Percentiles rank a stretch among this genome's conserved stretches.
Evolutionary conservation across 2,797 vertebrate genomes (phyloP).

Genomic region (Champsocephalus esox): DNA sequence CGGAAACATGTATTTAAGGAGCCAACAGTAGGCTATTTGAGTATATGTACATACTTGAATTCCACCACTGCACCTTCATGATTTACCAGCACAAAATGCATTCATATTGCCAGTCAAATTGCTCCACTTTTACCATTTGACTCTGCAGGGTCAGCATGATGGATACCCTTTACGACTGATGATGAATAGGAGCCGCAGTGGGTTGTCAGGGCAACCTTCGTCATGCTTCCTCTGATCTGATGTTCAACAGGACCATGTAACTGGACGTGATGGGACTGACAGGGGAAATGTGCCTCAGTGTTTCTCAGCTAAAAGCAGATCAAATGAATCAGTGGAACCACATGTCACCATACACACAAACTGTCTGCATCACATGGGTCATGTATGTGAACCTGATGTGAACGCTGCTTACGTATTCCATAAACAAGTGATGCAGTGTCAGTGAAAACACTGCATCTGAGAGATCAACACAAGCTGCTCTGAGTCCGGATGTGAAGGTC

Average conservation of each 20-base stretch:
- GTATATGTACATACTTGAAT: too few species aligned
- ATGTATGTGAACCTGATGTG: neutral
- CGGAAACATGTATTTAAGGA: too few species aligned
- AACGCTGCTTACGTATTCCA: constrained; percentile 37
- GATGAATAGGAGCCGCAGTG: constrained; percentile 19
- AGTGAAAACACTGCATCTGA: constrained; percentile 30
- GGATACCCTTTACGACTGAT: neutral
- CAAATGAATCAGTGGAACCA: neutral
- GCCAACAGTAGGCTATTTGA: too few species aligned
- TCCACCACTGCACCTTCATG: neutral
- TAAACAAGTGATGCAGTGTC: constrained; percentile 36
- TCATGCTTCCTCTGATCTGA: constrained; percentile 22
- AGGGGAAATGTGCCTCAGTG: neutral
- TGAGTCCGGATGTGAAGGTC: constrained; percentile 40
- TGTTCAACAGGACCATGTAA: neutral
- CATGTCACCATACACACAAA: neutral
- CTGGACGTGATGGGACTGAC: neutral
- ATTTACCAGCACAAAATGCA: neutral
- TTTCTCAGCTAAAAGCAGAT: constrained; percentile 1
- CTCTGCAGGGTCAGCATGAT: constrained; percentile 11
- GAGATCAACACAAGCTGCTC: constrained; percentile 5
- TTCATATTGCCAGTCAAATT: neutral
- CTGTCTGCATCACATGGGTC: neutral
- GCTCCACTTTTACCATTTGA: neutral
- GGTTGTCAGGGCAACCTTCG: neutral